phyloP scores from a whole-genome alignment of 2,797 vertebrate species.

The Siniperca undulata region DNA sequence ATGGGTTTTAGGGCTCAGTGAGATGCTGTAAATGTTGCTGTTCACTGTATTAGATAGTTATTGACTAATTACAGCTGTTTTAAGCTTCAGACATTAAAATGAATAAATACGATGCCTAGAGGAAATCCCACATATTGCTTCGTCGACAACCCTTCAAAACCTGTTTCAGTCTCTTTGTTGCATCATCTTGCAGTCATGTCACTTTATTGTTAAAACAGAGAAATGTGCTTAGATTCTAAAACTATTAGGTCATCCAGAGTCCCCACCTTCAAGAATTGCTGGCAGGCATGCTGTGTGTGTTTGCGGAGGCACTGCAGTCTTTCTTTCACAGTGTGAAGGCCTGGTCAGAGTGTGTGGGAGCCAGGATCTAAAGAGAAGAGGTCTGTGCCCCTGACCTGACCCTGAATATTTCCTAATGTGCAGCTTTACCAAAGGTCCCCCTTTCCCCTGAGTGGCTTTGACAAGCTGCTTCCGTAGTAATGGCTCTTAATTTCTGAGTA shows the following conservation, averaged over 20 bases:
- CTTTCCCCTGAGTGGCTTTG: conserved; percentile 83
- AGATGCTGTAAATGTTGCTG: conserved; percentile 55
- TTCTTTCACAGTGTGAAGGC: conserved; percentile 77
- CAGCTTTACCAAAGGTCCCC: conserved; percentile 80
- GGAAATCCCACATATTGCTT: conserved; percentile 40
- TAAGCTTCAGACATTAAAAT: conserved; percentile 47
- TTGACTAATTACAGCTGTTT: conserved; percentile 43
- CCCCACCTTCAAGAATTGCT: conserved; percentile 72
- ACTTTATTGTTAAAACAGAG: conserved; percentile 53
- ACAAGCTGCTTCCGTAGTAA: conserved; percentile 86
- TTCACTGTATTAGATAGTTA: conserved; percentile 39
- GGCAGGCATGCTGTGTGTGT: conserved; percentile 81
- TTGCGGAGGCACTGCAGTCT: conserved; percentile 75
- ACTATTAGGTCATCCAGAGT: conserved; percentile 72
- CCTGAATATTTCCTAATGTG: conserved; percentile 84
- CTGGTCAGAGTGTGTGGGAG: conserved; percentile 79
- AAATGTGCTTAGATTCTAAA: conserved; percentile 66
- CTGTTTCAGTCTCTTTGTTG: conserved; percentile 37
- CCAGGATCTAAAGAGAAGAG: conserved; percentile 79
- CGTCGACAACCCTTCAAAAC: conserved; percentile 40
- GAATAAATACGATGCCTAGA: conserved; percentile 24
- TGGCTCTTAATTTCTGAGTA: conserved; percentile 85
- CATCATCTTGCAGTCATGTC: conserved; percentile 51
- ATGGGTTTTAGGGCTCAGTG: conserved; percentile 44
- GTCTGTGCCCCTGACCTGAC: conserved; percentile 82